These are phyloP conservation scores for Nebria brevicollis DNA, from an alignment of 2,888 invertebrate genomes.

Conservation along the genomic window DNA sequence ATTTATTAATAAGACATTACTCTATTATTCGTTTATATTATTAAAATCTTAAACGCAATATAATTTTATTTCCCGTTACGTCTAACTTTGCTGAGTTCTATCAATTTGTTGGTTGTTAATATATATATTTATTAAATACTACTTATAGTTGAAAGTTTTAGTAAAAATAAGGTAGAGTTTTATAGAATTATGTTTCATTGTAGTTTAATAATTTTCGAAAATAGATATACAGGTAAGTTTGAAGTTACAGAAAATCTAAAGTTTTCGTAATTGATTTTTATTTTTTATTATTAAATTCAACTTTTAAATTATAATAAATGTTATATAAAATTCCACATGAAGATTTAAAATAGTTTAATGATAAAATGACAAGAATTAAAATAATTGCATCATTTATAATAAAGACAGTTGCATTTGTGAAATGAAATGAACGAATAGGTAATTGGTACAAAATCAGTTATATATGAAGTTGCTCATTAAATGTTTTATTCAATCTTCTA, in stretches of 20 bases:
- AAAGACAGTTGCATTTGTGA: constrained; percentile 35
- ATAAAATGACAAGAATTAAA: not conserved
- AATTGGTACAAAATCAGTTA: constrained; percentile 25
- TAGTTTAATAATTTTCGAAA: no score
- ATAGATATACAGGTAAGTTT: no score
- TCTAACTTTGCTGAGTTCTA: no score
- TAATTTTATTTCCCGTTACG: no score
- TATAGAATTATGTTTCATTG: no score
- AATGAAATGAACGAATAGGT: constrained; percentile 24
- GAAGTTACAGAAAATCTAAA: no score
- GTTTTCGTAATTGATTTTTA: no score
- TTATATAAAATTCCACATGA: no score
- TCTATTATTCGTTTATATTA: not conserved
- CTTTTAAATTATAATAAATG: not conserved
- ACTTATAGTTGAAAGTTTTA: not conserved
- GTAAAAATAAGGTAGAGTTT: not conserved
- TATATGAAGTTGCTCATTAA: constrained; percentile 10
- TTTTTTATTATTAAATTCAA: not conserved
- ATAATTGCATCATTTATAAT: constrained; percentile 28
- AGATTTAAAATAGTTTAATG: no score
- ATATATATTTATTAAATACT: no score
- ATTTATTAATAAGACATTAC: not conserved
- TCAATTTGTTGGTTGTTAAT: no score
- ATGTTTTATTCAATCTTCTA: constrained; percentile 2
- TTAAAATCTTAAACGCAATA: no score